Evolutionary conservation across 2,113 vertebrate species (phyloP), one percentile per base, ranked within the genome.

Genomic region (Neopipo cinnamomea): DNA sequence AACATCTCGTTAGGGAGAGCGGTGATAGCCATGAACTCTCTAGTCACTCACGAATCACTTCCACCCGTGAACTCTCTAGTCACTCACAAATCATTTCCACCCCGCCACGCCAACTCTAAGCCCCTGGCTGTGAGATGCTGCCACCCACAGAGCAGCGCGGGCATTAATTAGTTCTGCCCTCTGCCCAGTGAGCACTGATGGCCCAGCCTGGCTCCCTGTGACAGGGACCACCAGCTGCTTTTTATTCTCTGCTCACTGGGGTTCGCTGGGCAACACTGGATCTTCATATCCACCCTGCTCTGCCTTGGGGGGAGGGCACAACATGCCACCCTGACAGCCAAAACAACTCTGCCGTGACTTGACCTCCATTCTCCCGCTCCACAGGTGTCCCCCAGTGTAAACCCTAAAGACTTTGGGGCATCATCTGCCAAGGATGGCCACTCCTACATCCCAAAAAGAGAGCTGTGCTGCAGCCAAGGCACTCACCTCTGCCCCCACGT

Each of bases 41-140:
- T 11, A 41, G 70, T 67, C 82, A 37, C 75, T 85, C 88, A 83
- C 85, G 76, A 95, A 93, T 85, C 47, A 85, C 59, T 77, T 77
- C 74, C 35, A 56, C 12, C 14, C 21, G 1, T 85, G 56, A 88
- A 50, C 35, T 74, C 82, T 80, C 44, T 17, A 49, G 66, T 52
- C 50, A 46, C 78, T 81, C 91, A 88, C 91, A 92, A 92, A 94
- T 84, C 50, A 91, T 68, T 81, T 67, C 56, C 30, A 58, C 23
- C 35, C 8, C 4, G 7, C 41, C 37, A 4, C 0, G 0, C 83
- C 22, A 41, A 31, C 65, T 0, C 0, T 41, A 12, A 93, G 63
- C 55, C 62, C 46, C 63, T 39, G 49, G 33, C 59, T 91, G 63
- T 31, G 58, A 77, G 71, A 66, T 5, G 4, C 63, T 80, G 78